Percentiles rank a stretch among this genome's conserved stretches.
Evolutionary conservation across 2,113 vertebrate genomes (phyloP).

Genomic region (Capra hircus): DNA sequence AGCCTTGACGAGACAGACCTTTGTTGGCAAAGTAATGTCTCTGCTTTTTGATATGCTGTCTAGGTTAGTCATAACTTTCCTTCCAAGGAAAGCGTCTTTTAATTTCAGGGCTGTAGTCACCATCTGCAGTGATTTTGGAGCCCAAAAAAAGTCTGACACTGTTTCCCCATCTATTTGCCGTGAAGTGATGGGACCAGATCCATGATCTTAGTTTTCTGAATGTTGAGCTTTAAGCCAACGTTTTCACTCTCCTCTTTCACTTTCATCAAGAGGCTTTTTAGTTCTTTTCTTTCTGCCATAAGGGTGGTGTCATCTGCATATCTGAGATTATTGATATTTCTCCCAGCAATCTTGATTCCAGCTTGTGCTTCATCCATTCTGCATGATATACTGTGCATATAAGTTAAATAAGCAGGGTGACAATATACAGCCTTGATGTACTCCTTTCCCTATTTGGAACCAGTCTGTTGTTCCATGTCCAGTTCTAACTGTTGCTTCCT

Average conservation of each 20-base stretch:
- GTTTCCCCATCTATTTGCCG: not conserved
- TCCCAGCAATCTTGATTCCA: too few species aligned
- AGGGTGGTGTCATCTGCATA: too few species aligned
- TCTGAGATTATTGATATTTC: too few species aligned
- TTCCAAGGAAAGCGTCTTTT: not conserved
- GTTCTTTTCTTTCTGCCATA: not conserved
- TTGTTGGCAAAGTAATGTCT: not conserved
- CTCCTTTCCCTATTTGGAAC: not conserved
- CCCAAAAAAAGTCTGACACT: rapidly evolving
- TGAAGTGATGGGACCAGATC: not conserved
- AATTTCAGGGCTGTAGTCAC: not conserved
- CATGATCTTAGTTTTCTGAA: not conserved
- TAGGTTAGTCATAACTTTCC: not conserved
- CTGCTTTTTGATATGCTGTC: not conserved
- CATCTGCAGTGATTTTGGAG: not conserved
- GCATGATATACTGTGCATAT: rapidly evolving
- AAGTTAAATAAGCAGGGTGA: not conserved
- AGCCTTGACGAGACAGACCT: not conserved
- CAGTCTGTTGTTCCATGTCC: not conserved
- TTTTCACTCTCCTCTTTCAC: not conserved
- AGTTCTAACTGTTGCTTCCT: not conserved
- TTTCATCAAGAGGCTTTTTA: not conserved
- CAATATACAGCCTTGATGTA: not conserved
- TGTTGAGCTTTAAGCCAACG: not conserved
- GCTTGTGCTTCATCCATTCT: not conserved